These are phyloP conservation scores for Python bivittatus DNA, from an alignment of 2,113 vertebrate species.

Conservation along the genomic window DNA sequence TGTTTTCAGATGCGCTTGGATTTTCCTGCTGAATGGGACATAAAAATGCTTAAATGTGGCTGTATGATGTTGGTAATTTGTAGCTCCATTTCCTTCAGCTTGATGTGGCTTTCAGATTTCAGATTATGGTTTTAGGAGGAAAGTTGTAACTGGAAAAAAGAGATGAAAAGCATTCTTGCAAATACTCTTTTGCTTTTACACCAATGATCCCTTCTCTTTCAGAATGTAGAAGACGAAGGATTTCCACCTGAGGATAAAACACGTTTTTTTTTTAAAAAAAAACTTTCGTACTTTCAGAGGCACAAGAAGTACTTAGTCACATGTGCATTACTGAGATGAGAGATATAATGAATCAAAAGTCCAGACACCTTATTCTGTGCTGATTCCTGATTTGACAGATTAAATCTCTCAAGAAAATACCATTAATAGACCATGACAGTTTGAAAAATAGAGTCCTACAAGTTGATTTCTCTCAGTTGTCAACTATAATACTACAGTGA, in stretches of 20 bases:
- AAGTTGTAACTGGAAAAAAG: neutral
- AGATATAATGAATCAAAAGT: conserved; percentile 73
- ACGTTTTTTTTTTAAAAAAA: conserved; percentile 51
- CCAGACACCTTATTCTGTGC: conserved; percentile 70
- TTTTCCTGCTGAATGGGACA: neutral
- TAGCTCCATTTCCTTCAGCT: neutral
- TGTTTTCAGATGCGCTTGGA: neutral
- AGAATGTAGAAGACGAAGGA: conserved; percentile 19
- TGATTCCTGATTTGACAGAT: conserved; percentile 70
- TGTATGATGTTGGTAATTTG: neutral
- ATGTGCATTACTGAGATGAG: conserved; percentile 70
- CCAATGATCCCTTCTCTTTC: conserved; percentile 10
- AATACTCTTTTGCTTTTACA: neutral
- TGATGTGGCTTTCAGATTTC: neutral
- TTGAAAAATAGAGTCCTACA: conserved; percentile 73
- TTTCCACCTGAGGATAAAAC: conserved; percentile 27
- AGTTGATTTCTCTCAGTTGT: conserved; percentile 76
- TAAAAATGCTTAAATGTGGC: neutral
- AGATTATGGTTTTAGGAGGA: neutral
- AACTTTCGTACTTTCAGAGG: conserved; percentile 60
- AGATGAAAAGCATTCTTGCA: neutral
- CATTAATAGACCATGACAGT: conserved; percentile 72
- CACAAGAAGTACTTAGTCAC: conserved; percentile 67
- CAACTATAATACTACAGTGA: conserved; percentile 67
- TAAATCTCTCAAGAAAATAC: conserved; percentile 75